These are phyloP conservation scores for Romanogobio albipinnatus DNA, from an alignment of 2,113 vertebrate genomes.

Conservation along the genomic window DNA sequence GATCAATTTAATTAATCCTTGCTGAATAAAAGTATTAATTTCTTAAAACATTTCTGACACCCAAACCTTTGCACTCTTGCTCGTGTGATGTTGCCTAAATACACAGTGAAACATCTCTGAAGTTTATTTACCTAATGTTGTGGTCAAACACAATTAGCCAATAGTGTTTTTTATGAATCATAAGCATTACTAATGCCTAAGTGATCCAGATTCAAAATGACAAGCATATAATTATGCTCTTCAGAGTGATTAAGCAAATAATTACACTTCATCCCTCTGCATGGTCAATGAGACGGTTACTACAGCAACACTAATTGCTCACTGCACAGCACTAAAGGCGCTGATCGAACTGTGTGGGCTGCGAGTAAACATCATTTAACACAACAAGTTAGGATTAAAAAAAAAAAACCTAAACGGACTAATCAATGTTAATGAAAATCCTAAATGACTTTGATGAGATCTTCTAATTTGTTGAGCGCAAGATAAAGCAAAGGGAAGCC, in stretches of 20 bases:
- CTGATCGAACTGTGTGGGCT: conserved; percentile 15
- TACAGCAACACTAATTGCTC: conserved; percentile 42
- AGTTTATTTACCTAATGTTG: neutral
- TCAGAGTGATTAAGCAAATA: conserved; percentile 53
- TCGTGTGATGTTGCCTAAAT: neutral
- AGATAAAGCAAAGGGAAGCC: neutral
- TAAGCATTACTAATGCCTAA: conserved; percentile 6
- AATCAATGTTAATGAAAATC: neutral
- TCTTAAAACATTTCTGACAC: no score
- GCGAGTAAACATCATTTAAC: conserved; percentile 6
- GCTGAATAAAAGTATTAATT: no score
- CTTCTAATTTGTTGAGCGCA: neutral
- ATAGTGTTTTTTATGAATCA: neutral
- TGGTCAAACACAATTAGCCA: neutral
- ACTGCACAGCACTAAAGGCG: conserved; percentile 31
- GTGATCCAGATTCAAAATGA: conserved; percentile 26
- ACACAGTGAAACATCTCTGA: neutral
- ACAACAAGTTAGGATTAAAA: neutral
- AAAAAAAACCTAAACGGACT: neutral
- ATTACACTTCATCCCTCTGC: conserved; percentile 39
- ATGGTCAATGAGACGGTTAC: conserved; percentile 52
- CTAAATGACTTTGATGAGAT: conserved; percentile 6
- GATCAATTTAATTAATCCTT: no score
- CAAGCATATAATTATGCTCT: conserved; percentile 46
- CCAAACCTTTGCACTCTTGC: neutral